Conservation (phyloP, 2,113 vertebrate species). For the Rhombomys opimus region DNA sequence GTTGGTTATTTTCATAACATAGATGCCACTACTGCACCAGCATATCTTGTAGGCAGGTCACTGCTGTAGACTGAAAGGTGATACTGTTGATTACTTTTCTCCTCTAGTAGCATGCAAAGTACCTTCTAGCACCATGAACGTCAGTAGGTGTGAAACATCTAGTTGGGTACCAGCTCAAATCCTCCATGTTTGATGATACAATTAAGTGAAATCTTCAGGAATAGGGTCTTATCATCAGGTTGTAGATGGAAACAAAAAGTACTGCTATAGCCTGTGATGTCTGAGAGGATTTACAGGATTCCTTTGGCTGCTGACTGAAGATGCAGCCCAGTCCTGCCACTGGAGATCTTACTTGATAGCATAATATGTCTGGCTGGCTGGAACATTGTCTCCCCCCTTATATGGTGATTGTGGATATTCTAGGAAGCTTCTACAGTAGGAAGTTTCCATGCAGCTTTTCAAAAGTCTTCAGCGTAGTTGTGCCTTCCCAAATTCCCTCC, state of each 20-base stretch:
- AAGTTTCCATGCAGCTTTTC: background rate
- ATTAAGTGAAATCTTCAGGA: background rate
- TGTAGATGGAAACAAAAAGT: background rate
- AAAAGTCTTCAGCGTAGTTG: background rate
- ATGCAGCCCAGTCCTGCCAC: background rate
- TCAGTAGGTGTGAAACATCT: background rate
- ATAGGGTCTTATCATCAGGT: background rate
- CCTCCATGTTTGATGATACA: background rate
- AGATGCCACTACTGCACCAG: background rate
- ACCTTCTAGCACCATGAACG: background rate
- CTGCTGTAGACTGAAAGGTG: background rate
- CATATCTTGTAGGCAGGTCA: background rate
- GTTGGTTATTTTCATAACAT: background rate
- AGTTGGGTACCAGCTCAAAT: background rate
- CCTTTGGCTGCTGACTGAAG: background rate
- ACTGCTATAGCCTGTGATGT: background rate
- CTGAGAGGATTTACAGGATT: background rate
- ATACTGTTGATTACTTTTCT: background rate
- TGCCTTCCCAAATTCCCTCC: background rate
- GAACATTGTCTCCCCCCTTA: background rate
- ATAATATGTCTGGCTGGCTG: background rate
- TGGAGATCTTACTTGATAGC: background rate
- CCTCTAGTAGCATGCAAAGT: background rate
- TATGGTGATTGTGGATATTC: background rate
- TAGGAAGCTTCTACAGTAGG: background rate